These are phyloP conservation scores for Homarus gammarus DNA, from an alignment of 2,888 invertebrate species.

Conservation along the genomic window DNA sequence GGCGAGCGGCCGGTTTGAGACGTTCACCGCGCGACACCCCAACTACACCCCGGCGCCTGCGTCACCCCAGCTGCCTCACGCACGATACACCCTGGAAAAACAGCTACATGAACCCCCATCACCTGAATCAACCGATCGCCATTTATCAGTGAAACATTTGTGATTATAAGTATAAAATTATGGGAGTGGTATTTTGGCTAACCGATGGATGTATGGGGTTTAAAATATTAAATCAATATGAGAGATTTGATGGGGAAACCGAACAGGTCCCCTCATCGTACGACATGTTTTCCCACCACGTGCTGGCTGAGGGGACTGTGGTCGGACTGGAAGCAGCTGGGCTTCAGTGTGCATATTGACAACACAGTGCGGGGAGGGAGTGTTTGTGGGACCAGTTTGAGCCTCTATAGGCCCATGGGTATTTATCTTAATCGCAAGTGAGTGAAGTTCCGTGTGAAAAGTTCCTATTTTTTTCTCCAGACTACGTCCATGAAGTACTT, in stretches of 20 bases:
- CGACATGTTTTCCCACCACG: conserved; percentile 55
- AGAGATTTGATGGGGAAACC: not conserved
- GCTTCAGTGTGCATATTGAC: conserved; percentile 57
- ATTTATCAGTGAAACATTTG: no score
- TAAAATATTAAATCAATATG: not conserved
- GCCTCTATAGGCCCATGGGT: not conserved
- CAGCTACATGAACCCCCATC: not conserved
- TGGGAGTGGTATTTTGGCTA: no score
- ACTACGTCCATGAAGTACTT: no score
- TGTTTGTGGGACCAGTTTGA: conserved; percentile 8
- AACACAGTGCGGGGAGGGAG: conserved; percentile 44
- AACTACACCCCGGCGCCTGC: conserved; percentile 2
- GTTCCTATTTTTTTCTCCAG: no score
- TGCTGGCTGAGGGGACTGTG: conserved; percentile 40
- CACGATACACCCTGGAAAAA: conserved; percentile 31
- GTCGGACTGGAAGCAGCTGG: conserved; percentile 32
- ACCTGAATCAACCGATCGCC: not conserved
- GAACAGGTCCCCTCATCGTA: conserved; percentile 49
- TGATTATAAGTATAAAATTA: no score
- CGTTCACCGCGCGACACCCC: not conserved
- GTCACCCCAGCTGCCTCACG: conserved; percentile 25
- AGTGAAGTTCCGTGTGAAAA: not conserved
- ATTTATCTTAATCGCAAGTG: not conserved
- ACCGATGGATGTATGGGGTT: conserved; percentile 2
- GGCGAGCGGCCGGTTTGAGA: conserved; percentile 21